phyloP scores from a whole-genome alignment of 2,888 invertebrate species.

The Crossocerus cetratus region DNA sequence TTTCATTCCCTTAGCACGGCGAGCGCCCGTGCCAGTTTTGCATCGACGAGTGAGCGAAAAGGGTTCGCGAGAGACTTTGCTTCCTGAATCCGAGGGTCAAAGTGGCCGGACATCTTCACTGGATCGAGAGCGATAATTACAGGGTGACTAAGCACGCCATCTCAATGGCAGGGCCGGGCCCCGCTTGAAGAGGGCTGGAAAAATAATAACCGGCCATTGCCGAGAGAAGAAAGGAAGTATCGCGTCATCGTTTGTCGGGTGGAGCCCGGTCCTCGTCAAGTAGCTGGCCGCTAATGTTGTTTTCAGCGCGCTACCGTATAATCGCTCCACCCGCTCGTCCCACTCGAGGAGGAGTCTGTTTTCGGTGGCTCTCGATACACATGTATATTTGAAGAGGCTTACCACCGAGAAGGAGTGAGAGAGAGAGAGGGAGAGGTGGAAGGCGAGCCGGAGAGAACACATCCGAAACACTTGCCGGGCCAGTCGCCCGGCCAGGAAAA shows the following conservation, averaged over 20 bases:
- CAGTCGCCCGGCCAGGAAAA: slow-evolving; percentile 30
- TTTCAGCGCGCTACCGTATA: slow-evolving; percentile 56
- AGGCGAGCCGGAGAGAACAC: slow-evolving; percentile 51
- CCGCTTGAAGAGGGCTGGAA: not conserved
- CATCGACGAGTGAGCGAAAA: too few relatives aligned
- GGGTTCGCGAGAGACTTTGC: too few relatives aligned
- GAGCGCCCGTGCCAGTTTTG: too few relatives aligned
- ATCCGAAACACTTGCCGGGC: slow-evolving; percentile 50
- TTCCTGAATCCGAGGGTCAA: too few relatives aligned
- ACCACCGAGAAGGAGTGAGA: slow-evolving; percentile 4
- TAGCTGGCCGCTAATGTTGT: slow-evolving; percentile 50
- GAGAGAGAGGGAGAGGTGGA: not conserved
- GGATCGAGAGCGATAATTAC: slow-evolving; percentile 7
- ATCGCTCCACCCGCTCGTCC: slow-evolving; percentile 38
- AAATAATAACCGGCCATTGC: slow-evolving; percentile 1
- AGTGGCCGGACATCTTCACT: not conserved
- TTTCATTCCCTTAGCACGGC: too few relatives aligned
- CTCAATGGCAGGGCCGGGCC: slow-evolving; percentile 1
- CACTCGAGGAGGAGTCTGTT: slow-evolving; percentile 32
- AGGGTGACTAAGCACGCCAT: slow-evolving; percentile 5
- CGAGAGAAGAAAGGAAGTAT: slow-evolving; percentile 27
- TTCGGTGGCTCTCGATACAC: slow-evolving; percentile 24
- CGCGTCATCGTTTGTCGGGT: slow-evolving; percentile 58
- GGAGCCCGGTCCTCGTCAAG: slow-evolving; percentile 23
- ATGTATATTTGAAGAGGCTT: slow-evolving; percentile 57